These are phyloP conservation scores for Morone saxatilis DNA, from an alignment of 2,113 vertebrate species.

Conservation along the genomic window DNA sequence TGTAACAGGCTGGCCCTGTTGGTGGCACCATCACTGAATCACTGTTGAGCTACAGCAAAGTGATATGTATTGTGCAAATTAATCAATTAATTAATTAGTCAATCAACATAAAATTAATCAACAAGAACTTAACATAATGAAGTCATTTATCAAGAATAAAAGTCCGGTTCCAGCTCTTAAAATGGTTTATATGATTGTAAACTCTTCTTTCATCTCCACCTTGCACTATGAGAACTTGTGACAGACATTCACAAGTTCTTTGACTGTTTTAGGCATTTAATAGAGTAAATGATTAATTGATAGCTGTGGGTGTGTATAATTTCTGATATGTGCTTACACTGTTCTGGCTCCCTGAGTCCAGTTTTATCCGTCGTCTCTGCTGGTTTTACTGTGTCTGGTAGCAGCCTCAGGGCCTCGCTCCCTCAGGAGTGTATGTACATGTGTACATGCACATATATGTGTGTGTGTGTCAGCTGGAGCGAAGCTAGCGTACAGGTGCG, in stretches of 20 bases:
- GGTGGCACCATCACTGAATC: not conserved
- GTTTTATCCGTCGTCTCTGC: constrained; percentile 30
- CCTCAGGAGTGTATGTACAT: constrained; percentile 52
- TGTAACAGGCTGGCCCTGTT: not conserved
- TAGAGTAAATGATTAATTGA: not conserved
- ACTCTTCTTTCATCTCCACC: not conserved
- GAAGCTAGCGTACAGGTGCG: constrained; percentile 81
- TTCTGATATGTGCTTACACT: not conserved
- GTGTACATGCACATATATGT: too few species aligned
- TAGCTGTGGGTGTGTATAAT: not conserved
- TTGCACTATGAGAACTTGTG: not conserved
- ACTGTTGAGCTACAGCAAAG: not conserved
- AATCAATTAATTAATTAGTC: not conserved
- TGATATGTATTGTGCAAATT: not conserved
- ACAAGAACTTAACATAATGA: not conserved
- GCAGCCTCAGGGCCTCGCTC: constrained; percentile 44
- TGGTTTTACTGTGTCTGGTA: constrained; percentile 43
- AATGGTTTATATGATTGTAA: not conserved
- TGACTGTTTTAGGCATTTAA: not conserved
- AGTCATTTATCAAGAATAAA: not conserved
- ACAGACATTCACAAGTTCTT: not conserved
- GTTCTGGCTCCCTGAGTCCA: not conserved
- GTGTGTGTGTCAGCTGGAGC: constrained; percentile 70
- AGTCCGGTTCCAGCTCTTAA: not conserved
- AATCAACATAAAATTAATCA: not conserved